Conservation (phyloP, 2,113 vertebrate species). For the Irena cyanogastra region DNA sequence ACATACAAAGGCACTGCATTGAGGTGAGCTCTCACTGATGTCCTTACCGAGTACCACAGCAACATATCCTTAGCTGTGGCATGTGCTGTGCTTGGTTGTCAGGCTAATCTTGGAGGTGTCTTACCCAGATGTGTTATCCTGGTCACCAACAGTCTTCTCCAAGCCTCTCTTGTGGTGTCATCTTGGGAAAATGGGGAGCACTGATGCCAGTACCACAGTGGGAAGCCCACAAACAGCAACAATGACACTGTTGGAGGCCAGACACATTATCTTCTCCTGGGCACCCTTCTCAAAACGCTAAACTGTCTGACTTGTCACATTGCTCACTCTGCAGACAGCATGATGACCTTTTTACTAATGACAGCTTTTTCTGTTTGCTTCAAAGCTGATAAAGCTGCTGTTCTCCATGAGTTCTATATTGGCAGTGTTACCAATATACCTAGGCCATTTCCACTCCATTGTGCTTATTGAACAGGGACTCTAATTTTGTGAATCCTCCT, state of each 20-base stretch:
- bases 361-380: background rate
- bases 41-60: background rate
- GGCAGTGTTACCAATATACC: background rate
- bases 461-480: background rate
- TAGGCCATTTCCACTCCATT: background rate
- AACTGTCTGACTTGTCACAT: background rate
- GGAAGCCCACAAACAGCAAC: background rate
- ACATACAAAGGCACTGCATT: background rate
- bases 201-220: background rate
- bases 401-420: background rate
- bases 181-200: background rate
- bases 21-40: background rate
- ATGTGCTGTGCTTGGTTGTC: background rate
- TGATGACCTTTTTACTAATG: background rate
- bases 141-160: accelerated
- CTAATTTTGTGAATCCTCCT: background rate
- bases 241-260: background rate
- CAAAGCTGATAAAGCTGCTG: background rate
- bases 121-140: background rate
- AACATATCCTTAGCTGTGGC: background rate
- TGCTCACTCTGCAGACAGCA: background rate
- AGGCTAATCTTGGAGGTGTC: background rate
- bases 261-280: background rate
- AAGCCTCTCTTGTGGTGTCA: background rate
- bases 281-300: background rate